phyloP scores from a whole-genome alignment of 2,113 vertebrate genomes.

The Rhadina sibilatrix region DNA sequence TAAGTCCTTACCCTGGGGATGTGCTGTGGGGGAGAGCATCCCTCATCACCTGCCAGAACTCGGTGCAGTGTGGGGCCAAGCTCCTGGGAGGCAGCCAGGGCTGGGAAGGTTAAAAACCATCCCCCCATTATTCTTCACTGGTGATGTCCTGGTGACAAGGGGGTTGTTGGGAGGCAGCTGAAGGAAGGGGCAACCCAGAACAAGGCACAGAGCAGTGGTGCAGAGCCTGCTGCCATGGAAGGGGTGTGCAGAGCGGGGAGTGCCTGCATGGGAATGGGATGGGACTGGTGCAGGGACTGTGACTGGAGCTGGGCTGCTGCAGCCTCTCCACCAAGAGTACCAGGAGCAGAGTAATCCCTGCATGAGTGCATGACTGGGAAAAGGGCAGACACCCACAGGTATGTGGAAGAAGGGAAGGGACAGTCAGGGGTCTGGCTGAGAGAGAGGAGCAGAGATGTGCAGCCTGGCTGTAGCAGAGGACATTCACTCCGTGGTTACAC shows the following conservation, averaged over 20 bases:
- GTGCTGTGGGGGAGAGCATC: background rate
- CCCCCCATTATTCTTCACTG: background rate
- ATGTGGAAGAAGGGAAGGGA: background rate
- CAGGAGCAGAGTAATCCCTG: background rate
- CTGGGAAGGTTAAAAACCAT: background rate
- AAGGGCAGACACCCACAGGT: background rate
- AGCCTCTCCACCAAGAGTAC: background rate
- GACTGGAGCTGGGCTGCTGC: background rate
- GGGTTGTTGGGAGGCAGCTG: background rate
- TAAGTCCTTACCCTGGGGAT: background rate
- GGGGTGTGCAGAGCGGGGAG: background rate
- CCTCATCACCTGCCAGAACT: background rate
- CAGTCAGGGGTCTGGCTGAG: accelerated
- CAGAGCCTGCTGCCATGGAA: background rate
- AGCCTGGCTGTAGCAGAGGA: background rate
- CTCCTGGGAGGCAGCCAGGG: background rate
- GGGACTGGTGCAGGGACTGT: background rate
- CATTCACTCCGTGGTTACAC: accelerated
- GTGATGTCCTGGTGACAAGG: background rate
- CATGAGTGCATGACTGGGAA: background rate
- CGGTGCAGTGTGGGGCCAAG: background rate
- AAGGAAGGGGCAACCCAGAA: background rate
- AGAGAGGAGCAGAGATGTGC: background rate
- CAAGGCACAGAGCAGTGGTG: background rate
- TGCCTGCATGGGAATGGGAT: accelerated